Conservation (phyloP, 2,113 vertebrate genomes). For the Oreochromis tanganicae region DNA sequence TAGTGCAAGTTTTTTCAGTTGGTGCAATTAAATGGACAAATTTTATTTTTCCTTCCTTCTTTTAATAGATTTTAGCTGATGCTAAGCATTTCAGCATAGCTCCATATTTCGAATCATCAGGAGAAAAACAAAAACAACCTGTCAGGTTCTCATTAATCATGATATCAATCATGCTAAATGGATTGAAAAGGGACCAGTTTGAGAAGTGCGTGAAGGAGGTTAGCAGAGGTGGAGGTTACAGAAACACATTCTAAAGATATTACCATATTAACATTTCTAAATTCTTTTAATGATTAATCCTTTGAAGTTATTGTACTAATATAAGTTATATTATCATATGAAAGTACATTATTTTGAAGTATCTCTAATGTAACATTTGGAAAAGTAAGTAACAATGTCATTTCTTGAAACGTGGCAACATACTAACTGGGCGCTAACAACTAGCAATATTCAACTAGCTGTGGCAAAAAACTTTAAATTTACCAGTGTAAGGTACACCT, state of each 20-base stretch:
- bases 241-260: background rate
- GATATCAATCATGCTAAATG: background rate
- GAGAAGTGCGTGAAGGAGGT: rapidly evolving
- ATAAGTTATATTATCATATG: background rate
- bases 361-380: background rate
- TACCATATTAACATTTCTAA: background rate
- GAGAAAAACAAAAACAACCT: background rate
- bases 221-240: background rate
- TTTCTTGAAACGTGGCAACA: rapidly evolving
- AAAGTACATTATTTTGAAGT: background rate
- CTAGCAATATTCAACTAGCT: background rate
- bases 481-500: background rate
- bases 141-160: background rate
- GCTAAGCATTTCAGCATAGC: background rate
- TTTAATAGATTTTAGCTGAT: background rate
- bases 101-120: background rate
- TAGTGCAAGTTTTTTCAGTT: conserved; percentile 16
- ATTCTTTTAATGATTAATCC: background rate
- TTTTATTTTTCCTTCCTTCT: background rate
- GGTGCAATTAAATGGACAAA: background rate
- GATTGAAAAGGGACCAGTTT: background rate
- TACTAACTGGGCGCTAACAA: background rate
- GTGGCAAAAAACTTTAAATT: background rate
- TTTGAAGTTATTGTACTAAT: background rate
- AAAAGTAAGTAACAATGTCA: background rate